A percentile compares a stretch with the other conserved stretches of the same genome.
Conservation (phyloP, 2,797 vertebrate genomes). For the Trichosurus vulpecula region DNA sequence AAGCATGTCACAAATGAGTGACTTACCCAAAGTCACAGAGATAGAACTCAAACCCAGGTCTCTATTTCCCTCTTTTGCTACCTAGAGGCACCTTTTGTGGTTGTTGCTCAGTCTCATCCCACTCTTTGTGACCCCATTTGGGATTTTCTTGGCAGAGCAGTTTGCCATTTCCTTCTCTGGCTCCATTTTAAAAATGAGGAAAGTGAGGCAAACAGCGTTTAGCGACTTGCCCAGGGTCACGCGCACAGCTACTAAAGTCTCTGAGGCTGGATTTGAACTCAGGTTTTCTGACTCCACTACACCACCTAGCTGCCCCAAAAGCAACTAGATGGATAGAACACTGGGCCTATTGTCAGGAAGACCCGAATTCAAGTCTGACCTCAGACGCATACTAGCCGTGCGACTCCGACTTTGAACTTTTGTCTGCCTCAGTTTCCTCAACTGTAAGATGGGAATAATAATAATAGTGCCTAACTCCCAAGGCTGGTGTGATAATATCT, state of each 20-base stretch:
- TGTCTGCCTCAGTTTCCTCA: neutral
- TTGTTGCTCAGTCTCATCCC: neutral
- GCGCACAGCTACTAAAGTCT: neutral
- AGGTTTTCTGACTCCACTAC: neutral
- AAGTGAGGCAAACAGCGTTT: neutral
- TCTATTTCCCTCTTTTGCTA: neutral
- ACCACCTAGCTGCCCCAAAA: neutral
- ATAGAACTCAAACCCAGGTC: neutral
- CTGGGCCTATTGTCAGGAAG: neutral
- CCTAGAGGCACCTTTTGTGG: neutral
- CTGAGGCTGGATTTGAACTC: neutral
- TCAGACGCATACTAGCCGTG: neutral
- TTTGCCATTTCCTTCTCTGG: neutral
- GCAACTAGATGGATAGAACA: neutral
- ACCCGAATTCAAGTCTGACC: neutral
- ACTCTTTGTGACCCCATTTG: neutral
- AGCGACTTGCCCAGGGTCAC: neutral
- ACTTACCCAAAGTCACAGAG: neutral
- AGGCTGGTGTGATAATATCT: neutral
- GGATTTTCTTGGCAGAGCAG: neutral
- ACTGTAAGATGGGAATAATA: neutral
- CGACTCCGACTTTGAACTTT: neutral
- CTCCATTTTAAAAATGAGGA: neutral
- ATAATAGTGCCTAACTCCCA: neutral
- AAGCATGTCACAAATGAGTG: neutral